Evolutionary conservation across 2,797 vertebrate species (phyloP), one percentile per base, ranked within the genome.

Genomic region (Syngnathus rostellatus): DNA sequence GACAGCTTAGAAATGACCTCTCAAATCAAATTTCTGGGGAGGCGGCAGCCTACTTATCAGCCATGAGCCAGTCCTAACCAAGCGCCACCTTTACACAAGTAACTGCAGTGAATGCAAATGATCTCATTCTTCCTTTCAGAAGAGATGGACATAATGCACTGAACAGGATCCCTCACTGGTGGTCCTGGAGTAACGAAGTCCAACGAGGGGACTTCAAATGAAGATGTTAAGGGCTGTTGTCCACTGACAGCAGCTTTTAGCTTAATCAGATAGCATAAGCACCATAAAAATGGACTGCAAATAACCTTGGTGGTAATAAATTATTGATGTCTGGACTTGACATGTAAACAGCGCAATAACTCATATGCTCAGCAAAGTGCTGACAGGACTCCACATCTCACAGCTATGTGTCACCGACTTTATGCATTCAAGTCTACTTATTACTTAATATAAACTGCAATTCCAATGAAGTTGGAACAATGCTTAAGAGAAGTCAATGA

Each of bases 1-100:
- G 89, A 90, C 89, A 89, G 77, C 73, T 72, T 78, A 86, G 81
- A 86, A 89, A 92, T 81, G 63, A 90, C 89, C 81, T 79, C 83
- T 87, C 76, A 67, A 77, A 81, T 81, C 67, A 68, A 84, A 83
- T 83, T 62, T 75, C 64, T 66, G 39, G 62, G 71, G 65, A 38
- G 65, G 67, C 59, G 54, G 66, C 68, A 1, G 43, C 10, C 10
- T 67, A 69, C 54, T 38, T 51, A 62, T 45, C 41, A 23, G 68
- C 59, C 68, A 71, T 40, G 23, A 69, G 68, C 50, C 17, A 50
- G 68, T 69, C 59, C 48, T 69, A 67, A 69, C 61, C 60, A 31
- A 63, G 45, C 23, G 31, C 45, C 57, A 54, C 66, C 43, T 38
- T 21, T 54, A 17, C 14, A 14, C 21, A 25, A 23, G 14, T 17